These are phyloP conservation scores for Drosophila cracens DNA, from an alignment of 2,888 invertebrate species.

Conservation along the genomic window DNA sequence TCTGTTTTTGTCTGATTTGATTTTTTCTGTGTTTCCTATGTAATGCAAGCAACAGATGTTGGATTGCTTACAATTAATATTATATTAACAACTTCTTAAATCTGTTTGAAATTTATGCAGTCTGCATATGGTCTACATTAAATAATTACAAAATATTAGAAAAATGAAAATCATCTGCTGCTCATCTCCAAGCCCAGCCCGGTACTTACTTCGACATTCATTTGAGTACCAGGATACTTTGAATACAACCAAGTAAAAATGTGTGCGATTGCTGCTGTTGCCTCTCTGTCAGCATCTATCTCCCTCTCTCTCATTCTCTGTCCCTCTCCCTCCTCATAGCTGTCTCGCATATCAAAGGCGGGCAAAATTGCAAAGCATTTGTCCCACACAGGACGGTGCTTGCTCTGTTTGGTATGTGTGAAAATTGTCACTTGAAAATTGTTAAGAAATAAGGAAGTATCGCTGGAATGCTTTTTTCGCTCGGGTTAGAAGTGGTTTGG, in stretches of 20 bases:
- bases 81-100: background rate
- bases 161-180: background rate
- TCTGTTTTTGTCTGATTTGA: background rate
- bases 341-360: slow-evolving; percentile 55
- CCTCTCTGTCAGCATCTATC: background rate
- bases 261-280: slow-evolving; percentile 34
- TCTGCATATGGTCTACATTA: no score
- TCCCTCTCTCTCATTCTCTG: background rate
- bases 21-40: background rate
- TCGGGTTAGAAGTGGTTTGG: background rate
- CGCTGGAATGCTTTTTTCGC: slow-evolving; percentile 19
- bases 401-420: slow-evolving; percentile 59
- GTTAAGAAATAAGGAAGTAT: slow-evolving; percentile 53
- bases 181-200: slow-evolving; percentile 31
- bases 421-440: slow-evolving; percentile 76
- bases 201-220: slow-evolving; percentile 63
- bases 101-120: background rate
- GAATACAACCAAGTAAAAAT: slow-evolving; percentile 58
- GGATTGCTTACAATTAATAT: background rate
- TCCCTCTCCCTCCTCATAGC: background rate
- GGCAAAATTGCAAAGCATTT: slow-evolving; percentile 53
- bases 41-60: background rate
- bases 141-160: background rate
- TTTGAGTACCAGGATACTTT: slow-evolving; percentile 68
- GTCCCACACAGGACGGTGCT: slow-evolving; percentile 9